Percentiles rank a stretch among this genome's conserved stretches.
Conservation (phyloP, 2,888 invertebrate genomes). For the Choristoneura rosaceana region DNA sequence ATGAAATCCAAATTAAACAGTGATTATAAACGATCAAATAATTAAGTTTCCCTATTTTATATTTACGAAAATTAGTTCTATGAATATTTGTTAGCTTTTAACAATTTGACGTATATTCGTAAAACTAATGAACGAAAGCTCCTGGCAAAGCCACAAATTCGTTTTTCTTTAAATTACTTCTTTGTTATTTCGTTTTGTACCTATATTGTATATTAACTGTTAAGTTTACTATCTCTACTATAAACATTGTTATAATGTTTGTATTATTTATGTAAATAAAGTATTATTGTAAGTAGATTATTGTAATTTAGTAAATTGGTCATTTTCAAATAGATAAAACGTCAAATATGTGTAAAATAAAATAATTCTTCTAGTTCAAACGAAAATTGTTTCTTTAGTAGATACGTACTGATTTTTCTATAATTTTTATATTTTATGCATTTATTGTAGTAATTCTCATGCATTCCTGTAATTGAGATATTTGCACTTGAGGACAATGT, state of each 20-base stretch:
- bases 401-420: constrained; percentile 26
- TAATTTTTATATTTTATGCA: constrained; percentile 59
- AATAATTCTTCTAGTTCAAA: constrained; percentile 61
- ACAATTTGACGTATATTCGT: constrained; percentile 23
- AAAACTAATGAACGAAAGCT: constrained; percentile 17
- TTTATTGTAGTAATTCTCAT: constrained; percentile 65
- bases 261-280: constrained; percentile 83
- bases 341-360: constrained; percentile 62
- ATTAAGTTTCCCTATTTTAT: constrained; percentile 40
- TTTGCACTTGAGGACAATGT: constrained; percentile 50
- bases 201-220: constrained; percentile 75
- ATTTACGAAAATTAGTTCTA: constrained; percentile 17
- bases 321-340: constrained; percentile 63
- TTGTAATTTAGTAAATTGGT: constrained; percentile 54
- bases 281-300: constrained; percentile 68
- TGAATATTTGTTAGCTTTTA: constrained; percentile 19
- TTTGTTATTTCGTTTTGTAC: constrained; percentile 78
- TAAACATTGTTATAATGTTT: constrained; percentile 79
- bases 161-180: constrained; percentile 48
- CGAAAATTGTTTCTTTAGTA: constrained; percentile 71
- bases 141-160: constrained; percentile 56
- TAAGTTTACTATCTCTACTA: constrained; percentile 69
- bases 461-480: constrained; percentile 67
- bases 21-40: constrained; percentile 51
- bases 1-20: constrained; percentile 40